A percentile compares a stretch with the other conserved stretches of the same genome.
These are phyloP conservation scores for Digitonthophagus gazella DNA, from an alignment of 2,888 invertebrate genomes.

Conservation along the genomic window DNA sequence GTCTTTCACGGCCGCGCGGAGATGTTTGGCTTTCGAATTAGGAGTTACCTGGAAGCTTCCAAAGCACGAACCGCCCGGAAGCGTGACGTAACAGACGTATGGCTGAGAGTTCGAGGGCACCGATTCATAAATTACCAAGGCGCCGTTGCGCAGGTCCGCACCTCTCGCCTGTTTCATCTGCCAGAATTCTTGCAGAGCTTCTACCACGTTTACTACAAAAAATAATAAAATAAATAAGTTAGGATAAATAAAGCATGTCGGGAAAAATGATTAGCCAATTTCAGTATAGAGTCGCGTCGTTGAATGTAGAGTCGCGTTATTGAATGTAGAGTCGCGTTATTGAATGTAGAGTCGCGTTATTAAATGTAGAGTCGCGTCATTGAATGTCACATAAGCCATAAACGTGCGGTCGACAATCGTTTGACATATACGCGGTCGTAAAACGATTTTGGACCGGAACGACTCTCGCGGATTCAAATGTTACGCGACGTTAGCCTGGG, in stretches of 20 bases:
- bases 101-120: constrained; percentile 88
- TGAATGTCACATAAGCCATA: neutral
- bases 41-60: constrained; percentile 83
- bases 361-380: neutral
- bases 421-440: neutral
- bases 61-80: constrained; percentile 94
- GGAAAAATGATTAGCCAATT: no score
- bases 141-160: constrained; percentile 81
- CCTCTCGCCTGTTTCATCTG: constrained; percentile 92
- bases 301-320: neutral
- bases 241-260: neutral
- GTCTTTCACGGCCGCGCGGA: neutral
- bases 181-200: constrained; percentile 96
- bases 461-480: neutral
- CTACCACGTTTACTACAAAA: constrained; percentile 85
- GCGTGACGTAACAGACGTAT: constrained; percentile 91
- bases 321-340: neutral
- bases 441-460: neutral
- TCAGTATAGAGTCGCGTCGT: neutral
- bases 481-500: neutral
- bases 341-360: neutral
- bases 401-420: neutral
- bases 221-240: constrained; percentile 10
- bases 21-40: neutral
- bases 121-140: constrained; percentile 92